Base-by-base conservation (phyloP, 2,888 invertebrate species). In the Psylliodes chrysocephalus region DNA sequence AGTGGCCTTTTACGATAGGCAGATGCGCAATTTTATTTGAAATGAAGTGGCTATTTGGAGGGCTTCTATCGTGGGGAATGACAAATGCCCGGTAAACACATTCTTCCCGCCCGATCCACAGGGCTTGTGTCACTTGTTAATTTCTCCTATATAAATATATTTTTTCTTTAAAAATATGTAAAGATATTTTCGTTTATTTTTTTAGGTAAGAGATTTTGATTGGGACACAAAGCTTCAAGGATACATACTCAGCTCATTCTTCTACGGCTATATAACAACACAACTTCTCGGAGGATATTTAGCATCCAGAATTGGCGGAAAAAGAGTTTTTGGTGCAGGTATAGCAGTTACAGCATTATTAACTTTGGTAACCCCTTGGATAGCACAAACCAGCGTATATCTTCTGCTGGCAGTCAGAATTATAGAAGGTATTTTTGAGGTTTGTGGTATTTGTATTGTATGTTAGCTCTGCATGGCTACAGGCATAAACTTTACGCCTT, bases 211-310 rank as follows among this genome's bases (percentile, higher is more conserved):
- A 70, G 92, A 93, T 75, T 94, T 94, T 76, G 88, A 91, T 66
- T 95, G 95, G 95, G 89, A 90, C 73, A 86, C 90, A 0, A 88
- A 88, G 77, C 87, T 90, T 35, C 91, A 91, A 81, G 94, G 94
- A 0, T 82, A 91, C 54, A 88, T 95, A 25, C 82, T 95, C 53
- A 93, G 93, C 75, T 92, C 94, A 0, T 95, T 95, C 82, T 95
- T 95, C 85, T 94, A 94, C 77, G 95, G 95, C 0, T 95, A 95
- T 82, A 88, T 95, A 61, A 81, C 91, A 62, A 95, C 95, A 0
- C 95, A 93, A 81, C 83, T 95, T 38, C 86, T 91, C 0, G 95
- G 94, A 0, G 95, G 95, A 49, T 93, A 91, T 87, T 82, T 96
- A 51, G 92, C 94, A 1, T 88, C 91, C 71, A 89, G 88, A 79